Conservation (phyloP, 2,797 vertebrate genomes). For the Myotis daubentonii region DNA sequence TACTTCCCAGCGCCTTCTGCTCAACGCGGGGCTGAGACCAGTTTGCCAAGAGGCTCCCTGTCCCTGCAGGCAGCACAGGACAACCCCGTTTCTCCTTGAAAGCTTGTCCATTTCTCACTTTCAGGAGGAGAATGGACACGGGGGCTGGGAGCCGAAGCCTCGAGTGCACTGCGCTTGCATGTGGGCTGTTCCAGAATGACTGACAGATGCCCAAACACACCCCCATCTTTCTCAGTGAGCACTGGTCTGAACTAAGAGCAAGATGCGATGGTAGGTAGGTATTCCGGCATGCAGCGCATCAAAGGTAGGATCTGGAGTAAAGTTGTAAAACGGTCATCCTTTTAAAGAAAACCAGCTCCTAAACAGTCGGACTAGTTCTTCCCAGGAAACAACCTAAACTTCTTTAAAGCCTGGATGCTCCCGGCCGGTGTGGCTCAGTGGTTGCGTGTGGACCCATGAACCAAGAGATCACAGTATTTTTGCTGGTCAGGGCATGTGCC, state of each 20-base stretch:
- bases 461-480: no score
- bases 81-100: rapidly evolving
- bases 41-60: neutral
- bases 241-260: neutral
- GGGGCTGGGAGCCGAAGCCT: neutral
- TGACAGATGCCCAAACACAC: neutral
- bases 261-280: neutral
- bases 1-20: rapidly evolving
- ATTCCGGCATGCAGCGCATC: constrained; percentile 67
- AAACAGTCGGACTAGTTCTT: neutral
- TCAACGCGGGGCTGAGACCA: rapidly evolving
- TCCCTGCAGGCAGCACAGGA: rapidly evolving
- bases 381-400: neutral
- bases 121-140: neutral
- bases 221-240: neutral
- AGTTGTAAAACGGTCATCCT: neutral
- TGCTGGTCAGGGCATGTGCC: no score
- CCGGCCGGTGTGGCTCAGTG: no score
- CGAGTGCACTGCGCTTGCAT: rapidly evolving
- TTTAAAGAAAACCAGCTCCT: neutral
- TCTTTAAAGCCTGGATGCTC: neutral
- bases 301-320: constrained; percentile 29
- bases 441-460: no score
- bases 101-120: neutral
- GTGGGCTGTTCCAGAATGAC: neutral